Base-by-base conservation (phyloP, 2,113 vertebrate genomes). In the Takifugu flavidus region DNA sequence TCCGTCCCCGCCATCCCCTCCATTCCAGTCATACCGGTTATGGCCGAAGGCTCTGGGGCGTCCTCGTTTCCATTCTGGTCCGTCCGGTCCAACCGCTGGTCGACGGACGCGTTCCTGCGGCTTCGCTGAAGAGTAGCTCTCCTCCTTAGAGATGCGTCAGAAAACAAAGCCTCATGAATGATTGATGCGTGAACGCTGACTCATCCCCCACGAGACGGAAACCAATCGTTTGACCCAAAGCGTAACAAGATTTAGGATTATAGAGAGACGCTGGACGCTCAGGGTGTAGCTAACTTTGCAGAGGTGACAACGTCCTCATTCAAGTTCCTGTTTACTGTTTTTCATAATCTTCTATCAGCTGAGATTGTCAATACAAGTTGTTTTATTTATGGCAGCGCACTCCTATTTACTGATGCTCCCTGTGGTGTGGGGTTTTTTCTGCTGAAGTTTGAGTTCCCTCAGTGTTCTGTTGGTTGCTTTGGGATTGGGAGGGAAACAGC, bases 161-260 rank as follows among this genome's bases (percentile, higher is more conserved):
- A 49, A 71, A 78, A 72, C 49, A 62, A 66, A 67, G 72, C 69
- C 81, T 88, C 87, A 86, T 90, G 77, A 90, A 86, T 90, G 88
- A 91, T 87, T 90, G 84, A 90, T 88, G 79, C 34, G 14, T 4
- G 7, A 64, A 56, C 79, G 87, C 87, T 90, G 87, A 90, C 72
- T 90, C 87, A 90, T 81, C 78, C 74, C 79, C 75, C 71, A 49
- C 27, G 77, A 82, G 86, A 75, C 63, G 76, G 64, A 59, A 75
- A 75, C 61, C 72, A 70, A 83, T 87, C 83, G 85, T 79, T 86
- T 86, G 76, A 89, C 80, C 73, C 73, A 59, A 82, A 85, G 77
- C 65, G 55, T 80, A 75, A 85, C 71, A 57, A 73, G 72, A 78
- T 83, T 80, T 78, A 56, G 39, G 54, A 66, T 71, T 56, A 39